Evolutionary conservation across 1,140 invertebrate genomes (phyloP).

Genomic region (Calliphora vicina): DNA sequence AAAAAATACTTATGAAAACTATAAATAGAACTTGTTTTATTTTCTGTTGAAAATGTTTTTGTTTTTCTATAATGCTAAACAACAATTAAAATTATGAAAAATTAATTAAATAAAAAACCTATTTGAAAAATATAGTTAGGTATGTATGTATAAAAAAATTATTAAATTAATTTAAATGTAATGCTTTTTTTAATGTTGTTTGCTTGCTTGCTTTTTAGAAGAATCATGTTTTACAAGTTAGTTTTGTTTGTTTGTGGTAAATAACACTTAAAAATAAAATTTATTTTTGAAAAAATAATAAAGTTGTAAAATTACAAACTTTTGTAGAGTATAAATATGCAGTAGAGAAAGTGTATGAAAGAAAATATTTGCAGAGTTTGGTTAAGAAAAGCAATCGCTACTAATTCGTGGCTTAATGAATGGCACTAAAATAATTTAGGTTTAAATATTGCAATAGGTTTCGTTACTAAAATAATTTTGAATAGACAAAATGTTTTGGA

Average conservation of each 20-base stretch:
- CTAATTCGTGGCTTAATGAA: too few relatives aligned
- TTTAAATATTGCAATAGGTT: too few relatives aligned
- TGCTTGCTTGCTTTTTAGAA: too few relatives aligned
- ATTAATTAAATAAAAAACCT: slow-evolving; percentile 7
- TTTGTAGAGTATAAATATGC: too few relatives aligned
- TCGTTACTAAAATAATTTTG: too few relatives aligned
- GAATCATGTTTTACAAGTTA: neutral
- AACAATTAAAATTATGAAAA: slow-evolving; percentile 16
- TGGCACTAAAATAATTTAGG: too few relatives aligned
- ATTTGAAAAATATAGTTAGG: neutral
- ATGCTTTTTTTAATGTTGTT: slow-evolving; percentile 8
- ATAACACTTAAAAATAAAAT: slow-evolving; percentile 13
- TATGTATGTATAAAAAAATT: too few relatives aligned
- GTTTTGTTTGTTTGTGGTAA: neutral
- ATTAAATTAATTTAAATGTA: neutral
- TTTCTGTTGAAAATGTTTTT: neutral
- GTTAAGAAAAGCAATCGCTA: too few relatives aligned
- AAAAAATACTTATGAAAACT: slow-evolving; percentile 1
- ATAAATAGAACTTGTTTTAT: neutral
- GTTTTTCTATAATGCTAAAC: neutral
- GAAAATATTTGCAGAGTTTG: too few relatives aligned
- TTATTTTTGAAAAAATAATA: neutral
- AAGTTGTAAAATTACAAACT: too few relatives aligned
- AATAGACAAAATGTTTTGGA: too few relatives aligned
- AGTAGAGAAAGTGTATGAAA: too few relatives aligned